phyloP scores from a whole-genome alignment of 1,140 invertebrate genomes.

The Aphaenogaster floridana region DNA sequence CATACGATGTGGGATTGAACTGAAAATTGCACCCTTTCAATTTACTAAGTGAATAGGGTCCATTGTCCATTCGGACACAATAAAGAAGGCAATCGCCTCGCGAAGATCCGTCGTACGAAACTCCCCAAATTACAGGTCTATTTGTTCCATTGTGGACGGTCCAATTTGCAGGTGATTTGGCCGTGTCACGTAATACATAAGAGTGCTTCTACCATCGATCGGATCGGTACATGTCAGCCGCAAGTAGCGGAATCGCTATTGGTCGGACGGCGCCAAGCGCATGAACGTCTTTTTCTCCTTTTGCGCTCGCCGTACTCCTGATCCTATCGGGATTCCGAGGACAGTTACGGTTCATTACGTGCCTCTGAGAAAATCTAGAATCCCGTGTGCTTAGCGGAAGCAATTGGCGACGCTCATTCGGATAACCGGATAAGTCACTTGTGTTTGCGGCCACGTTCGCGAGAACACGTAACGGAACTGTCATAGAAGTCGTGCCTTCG shows the following conservation, averaged over 20 bases:
- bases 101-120: neutral
- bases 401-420: conserved; percentile 36
- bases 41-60: neutral
- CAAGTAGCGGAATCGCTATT: conserved; percentile 16
- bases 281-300: conserved; percentile 14
- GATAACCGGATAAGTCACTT: conserved; percentile 50
- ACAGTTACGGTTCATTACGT: conserved; percentile 47
- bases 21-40: conserved; percentile 18
- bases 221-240: conserved; percentile 52
- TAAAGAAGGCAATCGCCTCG: neutral
- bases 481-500: neutral
- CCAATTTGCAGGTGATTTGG: conserved; percentile 64
- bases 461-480: conserved; percentile 45
- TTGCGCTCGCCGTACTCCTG: neutral
- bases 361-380: conserved; percentile 42
- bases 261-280: neutral
- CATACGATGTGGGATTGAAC: neutral
- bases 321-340: neutral
- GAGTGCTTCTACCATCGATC: conserved; percentile 33
- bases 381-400: conserved; percentile 9
- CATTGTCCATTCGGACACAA: conserved; percentile 4
- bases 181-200: conserved; percentile 50
- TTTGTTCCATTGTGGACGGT: conserved; percentile 45
- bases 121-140: conserved; percentile 50
- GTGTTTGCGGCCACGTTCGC: conserved; percentile 25